These are phyloP conservation scores for Caenorhabditis sp. DNA, from an alignment of 2,888 invertebrate species.

Conservation along the genomic window DNA sequence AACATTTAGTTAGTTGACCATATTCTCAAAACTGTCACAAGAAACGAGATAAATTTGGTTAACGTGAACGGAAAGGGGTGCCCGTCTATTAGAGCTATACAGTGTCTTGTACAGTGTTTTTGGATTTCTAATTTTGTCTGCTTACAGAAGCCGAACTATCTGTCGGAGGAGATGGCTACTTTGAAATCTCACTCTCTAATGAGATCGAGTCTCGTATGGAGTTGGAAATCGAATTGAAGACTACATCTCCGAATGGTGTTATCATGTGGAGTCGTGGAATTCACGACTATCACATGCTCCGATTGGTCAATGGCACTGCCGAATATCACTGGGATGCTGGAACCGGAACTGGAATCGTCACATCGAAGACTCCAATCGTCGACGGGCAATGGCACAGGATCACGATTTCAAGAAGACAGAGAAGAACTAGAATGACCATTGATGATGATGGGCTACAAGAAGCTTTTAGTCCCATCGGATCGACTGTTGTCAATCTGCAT, in stretches of 20 bases:
- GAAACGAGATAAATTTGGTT: too few relatives aligned
- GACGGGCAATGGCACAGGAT: conserved; percentile 92
- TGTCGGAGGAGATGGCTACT: conserved; percentile 90
- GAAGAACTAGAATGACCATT: conserved; percentile 83
- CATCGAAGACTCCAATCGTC: conserved; percentile 84
- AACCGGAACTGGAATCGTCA: conserved; percentile 90
- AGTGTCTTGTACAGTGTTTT: too few relatives aligned
- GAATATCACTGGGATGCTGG: conserved; percentile 95
- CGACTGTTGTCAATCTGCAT: conserved; percentile 90
- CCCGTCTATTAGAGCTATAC: too few relatives aligned
- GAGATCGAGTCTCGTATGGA: conserved; percentile 89
- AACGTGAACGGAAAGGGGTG: too few relatives aligned
- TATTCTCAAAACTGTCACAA: too few relatives aligned
- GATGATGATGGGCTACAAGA: conserved; percentile 83
- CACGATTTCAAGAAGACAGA: conserved; percentile 89
- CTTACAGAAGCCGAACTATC: conserved; percentile 87
- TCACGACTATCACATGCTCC: conserved; percentile 91
- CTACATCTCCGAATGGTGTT: conserved; percentile 91
- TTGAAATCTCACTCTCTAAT: conserved; percentile 87
- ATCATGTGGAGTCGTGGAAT: conserved; percentile 92
- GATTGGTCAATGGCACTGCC: conserved; percentile 90
- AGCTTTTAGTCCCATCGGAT: conserved; percentile 87
- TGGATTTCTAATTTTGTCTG: neutral
- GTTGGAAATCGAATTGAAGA: conserved; percentile 90
- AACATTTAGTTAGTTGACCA: too few relatives aligned